Evolutionary conservation across 2,797 vertebrate species (phyloP).

Genomic region (Mus caroli): DNA sequence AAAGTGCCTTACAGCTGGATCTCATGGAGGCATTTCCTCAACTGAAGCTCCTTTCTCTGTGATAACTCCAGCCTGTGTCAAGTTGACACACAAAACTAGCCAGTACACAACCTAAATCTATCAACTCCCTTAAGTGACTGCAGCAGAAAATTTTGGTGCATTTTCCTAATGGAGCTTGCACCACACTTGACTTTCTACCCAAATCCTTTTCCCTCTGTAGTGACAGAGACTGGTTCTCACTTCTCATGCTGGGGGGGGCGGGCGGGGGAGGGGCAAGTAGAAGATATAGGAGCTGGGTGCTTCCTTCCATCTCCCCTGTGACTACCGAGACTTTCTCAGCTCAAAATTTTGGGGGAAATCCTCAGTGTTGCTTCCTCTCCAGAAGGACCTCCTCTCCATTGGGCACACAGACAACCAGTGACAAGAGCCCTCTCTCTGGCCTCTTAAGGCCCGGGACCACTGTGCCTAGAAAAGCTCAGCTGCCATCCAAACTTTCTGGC

Average conservation of each 20-base stretch:
- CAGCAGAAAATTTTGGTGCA: background rate
- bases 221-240: background rate
- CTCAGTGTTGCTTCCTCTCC: background rate
- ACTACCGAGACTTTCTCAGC: no score
- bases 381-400: background rate
- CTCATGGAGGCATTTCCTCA: no score
- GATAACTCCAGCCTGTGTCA: no score
- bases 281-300: background rate
- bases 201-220: background rate
- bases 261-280: background rate
- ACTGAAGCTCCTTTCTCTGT: no score
- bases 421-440: background rate
- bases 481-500: background rate
- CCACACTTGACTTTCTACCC: background rate
- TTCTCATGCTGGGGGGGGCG: no score
- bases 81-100: no score
- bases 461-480: background rate
- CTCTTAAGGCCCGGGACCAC: background rate
- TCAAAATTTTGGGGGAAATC: background rate
- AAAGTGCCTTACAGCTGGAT: no score
- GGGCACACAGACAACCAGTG: background rate
- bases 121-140: background rate
- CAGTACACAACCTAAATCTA: rapidly evolving
- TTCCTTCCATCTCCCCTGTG: background rate
- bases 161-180: background rate